phyloP scores from a whole-genome alignment of 64 coral and sea anemone species.

The Pocillopora verrucosa region DNA sequence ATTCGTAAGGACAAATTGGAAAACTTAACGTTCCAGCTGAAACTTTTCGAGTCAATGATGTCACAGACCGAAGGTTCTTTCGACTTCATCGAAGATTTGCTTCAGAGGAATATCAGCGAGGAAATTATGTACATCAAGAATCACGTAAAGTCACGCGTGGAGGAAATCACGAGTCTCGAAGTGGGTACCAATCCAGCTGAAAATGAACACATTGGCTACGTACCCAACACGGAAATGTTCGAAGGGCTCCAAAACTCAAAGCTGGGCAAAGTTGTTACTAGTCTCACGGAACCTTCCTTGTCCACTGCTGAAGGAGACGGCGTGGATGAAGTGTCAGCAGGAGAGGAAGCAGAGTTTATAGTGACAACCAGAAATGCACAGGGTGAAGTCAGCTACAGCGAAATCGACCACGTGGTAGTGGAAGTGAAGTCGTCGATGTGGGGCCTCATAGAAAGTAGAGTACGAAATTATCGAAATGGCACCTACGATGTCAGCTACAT shows the following conservation, averaged over 20 bases:
- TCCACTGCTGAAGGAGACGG: constrained; percentile 54
- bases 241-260: constrained; percentile 36
- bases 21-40: constrained; percentile 43
- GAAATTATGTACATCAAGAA: constrained; percentile 54
- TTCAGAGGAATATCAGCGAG: constrained; percentile 55
- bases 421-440: constrained; percentile 39
- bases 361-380: constrained; percentile 53
- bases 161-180: constrained; percentile 22
- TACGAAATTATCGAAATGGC: constrained; percentile 59
- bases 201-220: constrained; percentile 56
- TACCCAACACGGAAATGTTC: constrained; percentile 48
- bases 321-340: constrained; percentile 44
- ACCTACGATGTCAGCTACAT: constrained; percentile 45
- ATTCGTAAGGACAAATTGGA: constrained; percentile 55
- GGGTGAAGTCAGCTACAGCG: constrained; percentile 58
- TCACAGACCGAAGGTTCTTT: constrained; percentile 39
- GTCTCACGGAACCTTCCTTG: constrained; percentile 39
- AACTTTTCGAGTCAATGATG: constrained; percentile 29
- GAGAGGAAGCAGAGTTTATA: constrained; percentile 61
- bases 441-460: constrained; percentile 9
- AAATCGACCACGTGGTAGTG: constrained; percentile 47
- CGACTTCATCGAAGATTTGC: constrained; percentile 45
- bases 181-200: constrained; percentile 58
- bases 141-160: constrained; percentile 40
- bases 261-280: constrained; percentile 50